Base-by-base conservation (phyloP, 2,888 invertebrate genomes). In the Helicoverpa assulta region DNA sequence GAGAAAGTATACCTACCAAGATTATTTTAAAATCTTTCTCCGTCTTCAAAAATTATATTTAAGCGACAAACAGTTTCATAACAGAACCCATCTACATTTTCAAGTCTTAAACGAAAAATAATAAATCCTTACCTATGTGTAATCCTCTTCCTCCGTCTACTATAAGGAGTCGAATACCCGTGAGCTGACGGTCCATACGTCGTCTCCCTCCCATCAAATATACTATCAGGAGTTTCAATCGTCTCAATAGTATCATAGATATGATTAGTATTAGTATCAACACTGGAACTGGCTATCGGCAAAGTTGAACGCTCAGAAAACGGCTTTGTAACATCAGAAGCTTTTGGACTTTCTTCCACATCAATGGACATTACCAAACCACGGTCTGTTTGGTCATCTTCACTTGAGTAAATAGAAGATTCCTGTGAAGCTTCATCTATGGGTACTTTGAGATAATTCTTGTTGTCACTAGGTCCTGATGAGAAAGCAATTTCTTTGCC, bases 321-420 rank as follows among this genome's bases (percentile, higher is more conserved):
- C 2, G 88, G 83, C 19, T 90, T 90, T 0, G 88, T 85, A 0
- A 81, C 73, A 26, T 91, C 91, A 1, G 90, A 89, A 50, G 85
- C 85, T 66, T 89, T 93, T 0, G 91, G 88, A 76, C 59, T 79
- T 4, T 88, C 89, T 33, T 92, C 93, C 0, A 93, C 90, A 65
- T 94, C 94, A 73, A 95, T 95, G 0, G 93, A 93, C 94, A 95
- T 94, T 0, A 91, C 85, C 0, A 95, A 72, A 1, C 95, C 95
- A 56, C 83, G 80, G 33, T 92, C 90, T 0, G 84, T 76, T 0
- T 86, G 83, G 37, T 93, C 94, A 73, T 95, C 94, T 76, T 94
- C 95, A 77, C 94, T 95, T 0, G 94, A 92, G 54, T 90, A 92
- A 26, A 90, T 87, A 0, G 93, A 92, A 4, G 86, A 86, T 47